These are phyloP conservation scores for Apamea crenata DNA, from an alignment of 2,888 invertebrate species.

Conservation along the genomic window DNA sequence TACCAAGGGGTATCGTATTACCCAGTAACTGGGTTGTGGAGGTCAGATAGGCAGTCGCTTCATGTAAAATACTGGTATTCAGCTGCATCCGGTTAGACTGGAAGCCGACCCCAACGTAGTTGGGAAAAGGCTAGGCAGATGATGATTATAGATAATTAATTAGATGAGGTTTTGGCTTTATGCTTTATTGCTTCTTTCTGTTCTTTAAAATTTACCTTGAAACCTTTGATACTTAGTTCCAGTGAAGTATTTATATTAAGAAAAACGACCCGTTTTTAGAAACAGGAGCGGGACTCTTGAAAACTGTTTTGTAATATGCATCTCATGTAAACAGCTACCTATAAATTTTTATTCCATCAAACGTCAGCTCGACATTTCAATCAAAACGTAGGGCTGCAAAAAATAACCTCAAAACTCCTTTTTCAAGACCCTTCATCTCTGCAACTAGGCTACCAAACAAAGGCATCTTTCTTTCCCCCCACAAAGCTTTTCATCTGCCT, in stretches of 20 bases:
- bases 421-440: constrained; percentile 6
- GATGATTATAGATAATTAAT: no score
- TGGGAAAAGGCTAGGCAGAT: no score
- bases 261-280: neutral
- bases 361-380: neutral
- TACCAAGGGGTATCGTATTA: no score
- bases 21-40: no score
- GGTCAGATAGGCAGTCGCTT: no score
- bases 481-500: constrained; percentile 60
- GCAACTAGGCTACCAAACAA: constrained; percentile 52
- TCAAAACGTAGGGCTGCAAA: neutral
- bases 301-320: neutral
- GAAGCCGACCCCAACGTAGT: no score
- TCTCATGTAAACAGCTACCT: neutral
- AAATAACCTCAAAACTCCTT: neutral
- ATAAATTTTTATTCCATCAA: neutral
- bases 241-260: neutral
- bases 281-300: neutral
- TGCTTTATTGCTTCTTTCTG: neutral
- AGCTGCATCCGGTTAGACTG: no score
- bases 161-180: no score
- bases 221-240: neutral
- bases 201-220: neutral
- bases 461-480: constrained; percentile 47
- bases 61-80: no score